Percentiles rank a stretch among this genome's conserved stretches.
phyloP scores from a whole-genome alignment of 2,113 vertebrate species.

The Tautogolabrus adspersus region DNA sequence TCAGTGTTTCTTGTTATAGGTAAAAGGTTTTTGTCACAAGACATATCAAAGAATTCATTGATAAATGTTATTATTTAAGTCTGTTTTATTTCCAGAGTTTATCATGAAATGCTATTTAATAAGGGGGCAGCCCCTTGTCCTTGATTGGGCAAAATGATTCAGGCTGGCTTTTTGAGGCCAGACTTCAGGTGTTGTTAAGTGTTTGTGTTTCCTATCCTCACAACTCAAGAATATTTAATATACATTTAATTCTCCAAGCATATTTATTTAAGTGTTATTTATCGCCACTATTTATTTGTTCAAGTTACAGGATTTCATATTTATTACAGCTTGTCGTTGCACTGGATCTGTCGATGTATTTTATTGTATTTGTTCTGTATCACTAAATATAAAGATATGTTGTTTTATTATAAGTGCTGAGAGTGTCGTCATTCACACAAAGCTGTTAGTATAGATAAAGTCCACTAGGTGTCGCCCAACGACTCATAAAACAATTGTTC shows the following conservation, averaged over 20 bases:
- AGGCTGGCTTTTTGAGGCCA: conserved; percentile 23
- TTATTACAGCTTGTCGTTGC: conserved; percentile 73
- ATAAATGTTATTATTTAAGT: conserved; percentile 39
- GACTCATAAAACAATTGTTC: not conserved
- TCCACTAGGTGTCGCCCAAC: conserved; percentile 66
- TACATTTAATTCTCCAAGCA: conserved; percentile 46
- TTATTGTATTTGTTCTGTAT: conserved; percentile 52
- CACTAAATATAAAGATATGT: conserved; percentile 51
- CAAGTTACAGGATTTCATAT: conserved; percentile 64
- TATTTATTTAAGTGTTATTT: conserved; percentile 76
- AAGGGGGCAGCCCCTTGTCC: not conserved
- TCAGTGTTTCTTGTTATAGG: conserved; percentile 11
- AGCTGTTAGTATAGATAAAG: not conserved
- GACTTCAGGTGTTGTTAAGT: conserved; percentile 45
- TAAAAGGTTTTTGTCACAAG: conserved; percentile 35
- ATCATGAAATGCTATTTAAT: not conserved
- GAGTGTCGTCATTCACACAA: conserved; percentile 5
- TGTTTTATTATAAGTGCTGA: conserved; percentile 17
- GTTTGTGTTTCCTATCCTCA: conserved; percentile 32
- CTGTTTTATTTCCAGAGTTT: conserved; percentile 13
- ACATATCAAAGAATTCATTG: conserved; percentile 46
- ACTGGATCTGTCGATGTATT: conserved; percentile 55
- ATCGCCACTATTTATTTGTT: conserved; percentile 49
- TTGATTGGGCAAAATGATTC: not conserved
- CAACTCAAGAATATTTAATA: conserved; percentile 20